phyloP scores from a whole-genome alignment of 2,797 vertebrate species.

The Parambassis ranga region DNA sequence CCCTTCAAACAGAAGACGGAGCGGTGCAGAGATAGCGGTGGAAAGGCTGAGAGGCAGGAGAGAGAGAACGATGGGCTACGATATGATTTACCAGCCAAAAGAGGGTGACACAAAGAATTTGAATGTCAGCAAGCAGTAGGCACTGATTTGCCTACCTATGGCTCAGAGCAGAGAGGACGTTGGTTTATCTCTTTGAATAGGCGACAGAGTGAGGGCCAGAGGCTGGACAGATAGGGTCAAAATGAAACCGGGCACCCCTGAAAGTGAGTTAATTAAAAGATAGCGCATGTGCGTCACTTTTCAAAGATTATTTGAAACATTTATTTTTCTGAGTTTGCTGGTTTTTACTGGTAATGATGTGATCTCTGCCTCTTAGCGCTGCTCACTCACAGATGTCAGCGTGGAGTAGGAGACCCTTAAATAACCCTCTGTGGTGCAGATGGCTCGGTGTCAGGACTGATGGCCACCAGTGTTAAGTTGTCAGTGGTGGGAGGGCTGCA shows the following conservation, averaged over 20 bases:
- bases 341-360: constrained; percentile 23
- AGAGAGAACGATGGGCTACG: neutral
- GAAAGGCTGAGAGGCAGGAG: neutral
- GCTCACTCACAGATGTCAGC: constrained; percentile 44
- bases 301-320: constrained; percentile 16
- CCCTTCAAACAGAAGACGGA: constrained; percentile 15
- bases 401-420: constrained; percentile 34
- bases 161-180: constrained; percentile 31
- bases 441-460: constrained; percentile 50
- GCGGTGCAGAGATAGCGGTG: neutral
- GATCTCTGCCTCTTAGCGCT: neutral
- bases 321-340: neutral
- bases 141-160: constrained; percentile 39
- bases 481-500: constrained; percentile 28
- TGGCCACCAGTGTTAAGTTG: constrained; percentile 42
- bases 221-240: constrained; percentile 35
- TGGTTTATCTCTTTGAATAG: constrained; percentile 15
- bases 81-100: constrained; percentile 60
- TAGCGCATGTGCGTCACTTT: constrained; percentile 3
- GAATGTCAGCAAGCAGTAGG: constrained; percentile 47
- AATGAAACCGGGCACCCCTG: constrained; percentile 22
- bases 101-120: constrained; percentile 48
- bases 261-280: constrained; percentile 54
- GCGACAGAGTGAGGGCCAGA: constrained; percentile 13
- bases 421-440: constrained; percentile 56